Evolutionary conservation across 2,113 vertebrate genomes (phyloP), one percentile per base, ranked within the genome.

Genomic region (Gulo gulo): DNA sequence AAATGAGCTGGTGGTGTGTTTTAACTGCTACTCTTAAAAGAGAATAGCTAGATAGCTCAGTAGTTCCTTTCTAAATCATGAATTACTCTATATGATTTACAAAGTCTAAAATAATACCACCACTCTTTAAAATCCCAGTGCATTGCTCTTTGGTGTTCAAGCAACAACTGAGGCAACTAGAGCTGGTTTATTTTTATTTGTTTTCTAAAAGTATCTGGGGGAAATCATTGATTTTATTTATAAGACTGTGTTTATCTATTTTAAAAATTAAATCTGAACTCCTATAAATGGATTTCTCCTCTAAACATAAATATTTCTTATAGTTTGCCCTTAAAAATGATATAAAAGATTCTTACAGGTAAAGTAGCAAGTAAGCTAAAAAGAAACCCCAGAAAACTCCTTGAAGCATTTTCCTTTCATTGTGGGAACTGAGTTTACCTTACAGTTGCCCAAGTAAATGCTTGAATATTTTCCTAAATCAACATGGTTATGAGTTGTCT

Each of bases 171-270:
- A 86, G 20, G 94, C 61, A 69, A 39, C 9, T n/a, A 96, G 18
- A 93, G n/a, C 15, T 89, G 89, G 74, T 91, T 96, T 94, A 74
- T 92, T 83, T 96, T 91, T 84, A 78, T 93, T 89, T 82, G 88
- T 63, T 95, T 97, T 94, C 21, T 63, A 31, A 91, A 95, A 93
- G 29, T 59, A 93, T 29, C 67, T 74, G 63, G 63, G 63, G 55
- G 79, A 93, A 86, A 95, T 79, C 81, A 92, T 8, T 96, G 69
- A 95, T 92, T 96, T 98, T 96, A 86, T 97, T 97, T 91, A 88
- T 94, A 82, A 34, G 20, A 78, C 65, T 96, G 31, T 89, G 18
- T 83, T 94, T 93, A 67, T 47, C 13, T 97, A 9, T 87, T 82
- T 71, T 55, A 74, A 79, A 90, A 95, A 88, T 90, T 94, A 86